Evolutionary conservation across 2,888 invertebrate species (phyloP).

Genomic region (Thymelicus lineola): DNA sequence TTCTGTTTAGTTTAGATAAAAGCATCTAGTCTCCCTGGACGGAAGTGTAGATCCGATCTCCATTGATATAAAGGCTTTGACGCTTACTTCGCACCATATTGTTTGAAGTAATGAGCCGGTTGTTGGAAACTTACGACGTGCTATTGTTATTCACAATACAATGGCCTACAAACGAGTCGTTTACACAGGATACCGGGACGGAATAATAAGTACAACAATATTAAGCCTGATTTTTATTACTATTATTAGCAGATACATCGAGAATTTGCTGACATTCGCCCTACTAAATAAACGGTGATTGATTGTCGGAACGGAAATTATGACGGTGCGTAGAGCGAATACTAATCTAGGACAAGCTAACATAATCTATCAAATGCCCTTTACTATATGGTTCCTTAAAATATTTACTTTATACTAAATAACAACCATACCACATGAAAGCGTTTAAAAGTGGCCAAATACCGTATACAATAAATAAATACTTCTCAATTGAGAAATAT

Average conservation of each 20-base stretch:
- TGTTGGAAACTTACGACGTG: conserved; percentile 48
- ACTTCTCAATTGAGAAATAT: no score
- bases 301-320: conserved; percentile 8
- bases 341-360: conserved; percentile 17
- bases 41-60: conserved; percentile 32
- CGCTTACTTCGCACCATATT: conserved; percentile 59
- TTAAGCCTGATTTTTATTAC: conserved; percentile 2
- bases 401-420: no score
- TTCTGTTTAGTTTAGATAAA: conserved; percentile 1
- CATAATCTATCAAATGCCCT: not conserved
- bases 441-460: no score
- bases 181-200: conserved; percentile 27
- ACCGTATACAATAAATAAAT: no score
- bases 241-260: not conserved
- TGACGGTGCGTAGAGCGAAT: not conserved
- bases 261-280: conserved; percentile 4
- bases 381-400: not conserved
- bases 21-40: not conserved
- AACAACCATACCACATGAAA: no score
- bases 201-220: conserved; percentile 10
- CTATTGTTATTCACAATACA: conserved; percentile 50
- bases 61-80: conserved; percentile 51
- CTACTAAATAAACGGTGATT: conserved; percentile 12
- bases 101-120: conserved; percentile 55
- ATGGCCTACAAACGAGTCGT: conserved; percentile 42